These are phyloP conservation scores for Trogon melanurus DNA, from an alignment of 2,113 vertebrate species.

Conservation along the genomic window DNA sequence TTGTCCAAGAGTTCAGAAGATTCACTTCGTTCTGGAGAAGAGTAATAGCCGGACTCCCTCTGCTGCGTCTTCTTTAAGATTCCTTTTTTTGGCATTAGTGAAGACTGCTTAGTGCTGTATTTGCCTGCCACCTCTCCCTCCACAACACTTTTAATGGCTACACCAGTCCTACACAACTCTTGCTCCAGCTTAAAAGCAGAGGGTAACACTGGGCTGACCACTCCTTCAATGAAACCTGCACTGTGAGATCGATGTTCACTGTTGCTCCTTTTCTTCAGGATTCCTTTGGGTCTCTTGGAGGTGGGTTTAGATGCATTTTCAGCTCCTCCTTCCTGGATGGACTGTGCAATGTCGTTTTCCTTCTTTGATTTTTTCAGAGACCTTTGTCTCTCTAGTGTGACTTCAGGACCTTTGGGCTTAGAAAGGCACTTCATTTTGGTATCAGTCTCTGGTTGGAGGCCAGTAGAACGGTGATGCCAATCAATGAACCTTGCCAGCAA, in stretches of 20 bases:
- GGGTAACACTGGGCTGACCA: conserved; percentile 69
- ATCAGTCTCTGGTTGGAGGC: conserved; percentile 75
- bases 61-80: conserved; percentile 96
- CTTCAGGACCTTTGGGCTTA: conserved; percentile 76
- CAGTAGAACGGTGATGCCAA: conserved; percentile 89
- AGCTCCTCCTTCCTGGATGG: conserved; percentile 73
- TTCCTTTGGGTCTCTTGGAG: conserved; percentile 94
- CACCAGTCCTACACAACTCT: conserved; percentile 69
- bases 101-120: conserved; percentile 80
- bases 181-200: conserved; percentile 79
- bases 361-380: conserved; percentile 94
- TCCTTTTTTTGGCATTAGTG: conserved; percentile 93
- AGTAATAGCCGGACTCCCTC: conserved; percentile 96
- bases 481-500: conserved; percentile 93
- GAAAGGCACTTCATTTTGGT: conserved; percentile 78
- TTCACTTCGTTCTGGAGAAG: conserved; percentile 94
- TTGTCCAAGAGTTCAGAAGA: conserved; percentile 89
- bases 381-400: conserved; percentile 82
- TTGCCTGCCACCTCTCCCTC: conserved; percentile 68
- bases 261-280: conserved; percentile 91
- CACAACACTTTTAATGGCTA: conserved; percentile 69
- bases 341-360: conserved; percentile 87
- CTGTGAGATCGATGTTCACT: conserved; percentile 88
- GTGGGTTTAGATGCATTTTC: conserved; percentile 81
- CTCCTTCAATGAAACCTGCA: conserved; percentile 82